phyloP scores from a whole-genome alignment of 2,888 invertebrate species.

The Cosmia pyralina region DNA sequence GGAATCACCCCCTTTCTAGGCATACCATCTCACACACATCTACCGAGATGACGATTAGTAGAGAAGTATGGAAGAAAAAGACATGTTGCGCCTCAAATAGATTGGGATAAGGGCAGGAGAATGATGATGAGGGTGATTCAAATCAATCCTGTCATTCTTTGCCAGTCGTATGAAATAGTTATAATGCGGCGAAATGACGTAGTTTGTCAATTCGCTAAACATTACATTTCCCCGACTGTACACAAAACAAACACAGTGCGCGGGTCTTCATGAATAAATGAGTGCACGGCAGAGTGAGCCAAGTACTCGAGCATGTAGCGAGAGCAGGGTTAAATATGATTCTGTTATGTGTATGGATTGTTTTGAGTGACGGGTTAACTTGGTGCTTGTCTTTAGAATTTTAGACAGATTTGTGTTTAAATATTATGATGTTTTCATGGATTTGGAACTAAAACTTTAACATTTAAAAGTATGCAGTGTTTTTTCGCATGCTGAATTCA shows the following conservation, averaged over 20 bases:
- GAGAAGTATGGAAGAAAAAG: no score
- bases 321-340: conserved; percentile 30
- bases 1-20: no score
- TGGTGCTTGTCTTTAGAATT: no score
- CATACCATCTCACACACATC: no score
- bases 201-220: not conserved
- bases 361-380: conserved; percentile 7
- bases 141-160: not conserved
- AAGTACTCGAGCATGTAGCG: conserved; percentile 24
- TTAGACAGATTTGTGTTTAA: not conserved
- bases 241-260: conserved; percentile 38
- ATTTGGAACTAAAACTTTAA: not conserved
- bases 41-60: no score
- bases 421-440: no score
- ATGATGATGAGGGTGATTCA: no score
- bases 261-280: conserved; percentile 54
- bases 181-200: not conserved
- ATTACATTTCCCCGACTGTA: conserved; percentile 18
- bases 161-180: not conserved
- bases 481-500: not conserved
- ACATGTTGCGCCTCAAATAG: no score
- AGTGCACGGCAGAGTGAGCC: conserved; percentile 40
- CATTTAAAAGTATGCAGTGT: not conserved
- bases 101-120: no score
- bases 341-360: conserved; percentile 15